Conservation (phyloP, 2,797 vertebrate genomes). For the Apogon hyalosoma region DNA sequence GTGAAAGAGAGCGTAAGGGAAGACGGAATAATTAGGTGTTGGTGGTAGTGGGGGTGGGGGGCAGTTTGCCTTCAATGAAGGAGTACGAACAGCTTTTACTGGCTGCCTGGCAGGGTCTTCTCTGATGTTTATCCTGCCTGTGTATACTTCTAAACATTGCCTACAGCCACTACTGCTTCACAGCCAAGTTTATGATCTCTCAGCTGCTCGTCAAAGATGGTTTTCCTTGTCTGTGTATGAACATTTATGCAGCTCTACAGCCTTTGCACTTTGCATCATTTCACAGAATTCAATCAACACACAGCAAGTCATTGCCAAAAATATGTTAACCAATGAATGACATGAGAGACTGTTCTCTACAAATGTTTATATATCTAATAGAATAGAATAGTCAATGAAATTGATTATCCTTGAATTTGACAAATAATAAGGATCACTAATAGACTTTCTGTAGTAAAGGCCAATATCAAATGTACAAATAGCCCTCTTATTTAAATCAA, state of each 20-base stretch:
- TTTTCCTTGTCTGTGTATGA: conserved; percentile 57
- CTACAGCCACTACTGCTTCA: conserved; percentile 62
- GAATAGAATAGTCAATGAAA: too few species aligned
- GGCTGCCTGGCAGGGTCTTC: conserved; percentile 51
- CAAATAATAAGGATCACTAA: conserved; percentile 16
- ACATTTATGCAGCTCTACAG: conserved; percentile 32
- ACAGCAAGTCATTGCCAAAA: conserved; percentile 21
- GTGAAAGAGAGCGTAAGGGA: conserved; percentile 8
- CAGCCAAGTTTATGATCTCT: conserved; percentile 62
- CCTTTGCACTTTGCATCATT: conserved; percentile 23
- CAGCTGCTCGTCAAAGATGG: conserved; percentile 56
- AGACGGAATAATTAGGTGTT: conserved; percentile 19
- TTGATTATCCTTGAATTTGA: too few species aligned
- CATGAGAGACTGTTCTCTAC: not conserved
- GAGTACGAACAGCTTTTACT: conserved; percentile 57
- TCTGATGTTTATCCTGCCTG: conserved; percentile 70
- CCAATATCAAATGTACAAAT: conserved; percentile 31
- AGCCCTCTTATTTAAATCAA: conserved; percentile 54
- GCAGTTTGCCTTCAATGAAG: conserved; percentile 43
- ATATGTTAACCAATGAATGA: conserved; percentile 2
- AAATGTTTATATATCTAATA: too few species aligned
- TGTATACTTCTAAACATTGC: conserved; percentile 67
- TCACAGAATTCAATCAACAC: conserved; percentile 32
- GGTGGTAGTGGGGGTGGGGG: not conserved
- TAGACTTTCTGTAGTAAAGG: conserved; percentile 4